Base-by-base conservation (phyloP, 2,113 vertebrate species). In the Oncorhynchus keta region DNA sequence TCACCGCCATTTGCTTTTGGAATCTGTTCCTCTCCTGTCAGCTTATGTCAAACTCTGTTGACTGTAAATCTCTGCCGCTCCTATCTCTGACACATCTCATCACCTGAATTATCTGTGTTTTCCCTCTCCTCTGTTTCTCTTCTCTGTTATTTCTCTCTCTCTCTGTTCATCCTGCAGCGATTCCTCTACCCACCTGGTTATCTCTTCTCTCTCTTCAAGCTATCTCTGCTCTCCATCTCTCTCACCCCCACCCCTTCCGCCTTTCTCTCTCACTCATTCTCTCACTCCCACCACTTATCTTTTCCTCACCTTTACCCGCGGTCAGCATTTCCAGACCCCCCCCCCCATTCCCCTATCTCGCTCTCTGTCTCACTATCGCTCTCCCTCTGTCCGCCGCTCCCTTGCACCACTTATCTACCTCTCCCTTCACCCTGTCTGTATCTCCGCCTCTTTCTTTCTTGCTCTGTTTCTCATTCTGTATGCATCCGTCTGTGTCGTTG, bases 271-370 rank as follows among this genome's bases (percentile, higher is more conserved):
- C 22, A 24, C 32, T 68, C 61, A 20, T 32, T 78, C 14, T 16
- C 12, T 18, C 20, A 8, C 78, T 55, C 55, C 7, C 55, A 26
- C 77, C 80, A 80, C 83, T 88, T 90, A 86, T 89, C 82, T 90
- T 75, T 84, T 64, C 73, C 78, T 84, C 84, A 86, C 80, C 82
- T 87, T 79, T 82, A 88, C 61, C 84, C 70, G 55, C 79, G 86
- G 84, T 90, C 89, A 88, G 83, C 81, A 80, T 76, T 88, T 88
- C 79, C 73, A 8, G 70, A 45, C 70, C 57, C 69, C 51, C 69
- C 51, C 77, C 68, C 57, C 72, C 62, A 85, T 83, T 84, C 74
- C 75, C 32, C 5, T 22, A 7, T 62, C 59, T 72, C 68, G 71
- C 77, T 70, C 59, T 79, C 68, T 74, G 39, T 85, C 77, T 80